Evolutionary conservation across 1,140 invertebrate genomes (phyloP).

Genomic region (Tetramorium simillimum): DNA sequence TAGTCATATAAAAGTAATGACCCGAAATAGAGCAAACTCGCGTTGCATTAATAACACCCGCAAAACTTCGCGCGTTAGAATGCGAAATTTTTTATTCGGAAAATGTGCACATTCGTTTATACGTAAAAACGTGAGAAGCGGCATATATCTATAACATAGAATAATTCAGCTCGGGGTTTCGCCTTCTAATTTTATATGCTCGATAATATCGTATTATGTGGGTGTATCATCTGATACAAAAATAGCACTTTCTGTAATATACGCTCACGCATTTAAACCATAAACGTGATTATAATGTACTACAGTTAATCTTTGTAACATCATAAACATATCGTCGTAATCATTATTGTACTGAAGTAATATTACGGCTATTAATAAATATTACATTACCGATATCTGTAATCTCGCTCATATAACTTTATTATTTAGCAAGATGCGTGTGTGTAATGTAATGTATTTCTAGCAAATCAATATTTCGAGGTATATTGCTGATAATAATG

Average conservation of each 20-base stretch:
- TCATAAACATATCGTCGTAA: constrained; percentile 25
- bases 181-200: constrained; percentile 35
- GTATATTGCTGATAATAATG: background rate
- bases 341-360: constrained; percentile 2
- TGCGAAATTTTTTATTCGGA: constrained; percentile 8
- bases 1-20: constrained; percentile 55
- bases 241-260: constrained; percentile 19
- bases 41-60: constrained; percentile 34
- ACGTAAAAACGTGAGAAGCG: background rate
- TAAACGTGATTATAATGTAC: constrained; percentile 14
- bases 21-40: constrained; percentile 43
- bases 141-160: constrained; percentile 12
- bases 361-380: constrained; percentile 40
- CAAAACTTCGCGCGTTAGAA: background rate
- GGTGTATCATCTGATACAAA: constrained; percentile 33
- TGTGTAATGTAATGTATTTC: background rate
- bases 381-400: constrained; percentile 21
- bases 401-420: constrained; percentile 4
- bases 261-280: constrained; percentile 37
- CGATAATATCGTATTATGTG: constrained; percentile 35
- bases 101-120: background rate
- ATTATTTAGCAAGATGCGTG: constrained; percentile 20
- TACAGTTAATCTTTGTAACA: background rate
- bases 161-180: constrained; percentile 32
- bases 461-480: background rate